These are phyloP conservation scores for Aix galericulata DNA, from an alignment of 2,113 vertebrate species.

Conservation along the genomic window DNA sequence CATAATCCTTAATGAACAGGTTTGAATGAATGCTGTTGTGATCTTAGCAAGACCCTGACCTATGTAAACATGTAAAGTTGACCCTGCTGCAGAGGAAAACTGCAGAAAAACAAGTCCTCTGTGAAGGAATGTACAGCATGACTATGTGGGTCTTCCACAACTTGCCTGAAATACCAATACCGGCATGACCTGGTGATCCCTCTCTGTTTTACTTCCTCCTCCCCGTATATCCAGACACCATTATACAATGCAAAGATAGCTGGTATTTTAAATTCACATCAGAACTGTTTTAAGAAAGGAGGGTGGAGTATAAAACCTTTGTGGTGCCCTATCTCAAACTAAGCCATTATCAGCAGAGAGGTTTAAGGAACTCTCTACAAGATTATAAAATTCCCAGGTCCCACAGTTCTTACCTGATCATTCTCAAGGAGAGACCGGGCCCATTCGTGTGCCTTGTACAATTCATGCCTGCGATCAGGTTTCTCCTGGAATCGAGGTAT, in stretches of 20 bases:
- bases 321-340: not conserved
- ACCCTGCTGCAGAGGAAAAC: not conserved
- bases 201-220: not conserved
- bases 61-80: not conserved
- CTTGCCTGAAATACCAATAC: not conserved
- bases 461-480: constrained; percentile 80
- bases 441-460: constrained; percentile 82
- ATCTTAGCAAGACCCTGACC: not conserved
- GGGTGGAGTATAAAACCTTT: not conserved
- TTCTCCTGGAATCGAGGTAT: constrained; percentile 82
- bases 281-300: not conserved
- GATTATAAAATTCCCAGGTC: not conserved
- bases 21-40: not conserved
- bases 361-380: not conserved
- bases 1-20: not conserved
- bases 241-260: not conserved
- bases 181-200: not conserved
- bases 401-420: constrained; percentile 72
- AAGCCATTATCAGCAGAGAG: not conserved
- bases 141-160: not conserved
- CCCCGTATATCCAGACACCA: not conserved
- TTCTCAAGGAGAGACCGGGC: constrained; percentile 71
- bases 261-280: not conserved
- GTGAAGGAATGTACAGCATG: not conserved
- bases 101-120: not conserved